Evolutionary conservation across 2,113 vertebrate genomes (phyloP).

Genomic region (Vulpes lagopus): DNA sequence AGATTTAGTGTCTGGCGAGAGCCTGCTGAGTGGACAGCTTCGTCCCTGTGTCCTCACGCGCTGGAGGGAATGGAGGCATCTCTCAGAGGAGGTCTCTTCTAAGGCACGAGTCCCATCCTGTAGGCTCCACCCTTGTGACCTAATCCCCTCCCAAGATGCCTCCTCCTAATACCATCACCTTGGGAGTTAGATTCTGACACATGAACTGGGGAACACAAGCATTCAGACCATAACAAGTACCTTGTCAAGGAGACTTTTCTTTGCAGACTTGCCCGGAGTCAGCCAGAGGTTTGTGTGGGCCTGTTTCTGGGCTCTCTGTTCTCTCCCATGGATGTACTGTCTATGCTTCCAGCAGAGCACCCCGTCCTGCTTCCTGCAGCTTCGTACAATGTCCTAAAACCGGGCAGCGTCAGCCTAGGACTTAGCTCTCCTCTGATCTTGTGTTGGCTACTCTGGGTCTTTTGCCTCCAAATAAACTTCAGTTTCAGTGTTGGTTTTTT

Average conservation of each 20-base stretch:
- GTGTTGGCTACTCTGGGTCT: background rate
- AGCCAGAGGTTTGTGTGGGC: background rate
- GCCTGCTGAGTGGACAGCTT: background rate
- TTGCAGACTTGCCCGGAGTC: background rate
- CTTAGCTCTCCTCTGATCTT: background rate
- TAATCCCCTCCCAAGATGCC: background rate
- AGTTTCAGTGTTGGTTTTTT: background rate
- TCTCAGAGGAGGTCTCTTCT: background rate
- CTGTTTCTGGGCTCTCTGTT: background rate
- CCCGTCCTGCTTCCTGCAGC: background rate
- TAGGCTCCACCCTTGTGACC: background rate
- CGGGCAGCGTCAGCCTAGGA: rapidly evolving
- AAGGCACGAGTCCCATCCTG: background rate
- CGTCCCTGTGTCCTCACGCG: background rate
- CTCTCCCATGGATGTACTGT: background rate
- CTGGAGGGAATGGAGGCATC: background rate
- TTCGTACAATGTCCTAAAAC: background rate
- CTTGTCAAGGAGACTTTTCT: background rate
- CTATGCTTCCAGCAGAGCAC: background rate
- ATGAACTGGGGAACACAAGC: background rate
- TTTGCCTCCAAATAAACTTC: background rate
- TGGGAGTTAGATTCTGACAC: background rate
- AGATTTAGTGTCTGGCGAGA: background rate
- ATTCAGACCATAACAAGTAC: background rate
- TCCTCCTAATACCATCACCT: background rate